Percentiles rank a stretch among this genome's conserved stretches.
phyloP scores from a whole-genome alignment of 2,888 invertebrate genomes.

The Beris morrisii region DNA sequence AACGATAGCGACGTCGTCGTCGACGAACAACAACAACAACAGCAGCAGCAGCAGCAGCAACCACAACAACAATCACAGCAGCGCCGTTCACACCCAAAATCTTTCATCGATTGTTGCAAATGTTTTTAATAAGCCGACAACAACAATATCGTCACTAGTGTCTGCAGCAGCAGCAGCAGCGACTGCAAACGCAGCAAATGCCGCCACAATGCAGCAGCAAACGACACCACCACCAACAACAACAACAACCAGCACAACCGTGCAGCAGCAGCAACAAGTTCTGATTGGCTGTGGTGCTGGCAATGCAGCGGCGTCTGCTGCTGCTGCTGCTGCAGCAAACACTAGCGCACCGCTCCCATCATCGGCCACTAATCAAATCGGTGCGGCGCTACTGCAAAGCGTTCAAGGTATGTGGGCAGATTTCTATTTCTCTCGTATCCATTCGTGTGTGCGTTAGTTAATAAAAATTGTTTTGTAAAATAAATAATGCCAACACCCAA shows the following conservation, averaged over 20 bases:
- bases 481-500: too few species aligned
- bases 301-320: too few species aligned
- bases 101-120: constrained; percentile 31
- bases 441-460: too few species aligned
- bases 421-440: constrained; percentile 8
- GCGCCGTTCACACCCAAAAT: neutral
- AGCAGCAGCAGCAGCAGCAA: neutral
- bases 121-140: constrained; percentile 25
- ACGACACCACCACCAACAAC: constrained; percentile 4
- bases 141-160: neutral
- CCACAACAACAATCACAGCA: constrained; percentile 14
- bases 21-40: neutral
- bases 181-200: constrained; percentile 21
- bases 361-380: constrained; percentile 37
- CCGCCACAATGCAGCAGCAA: neutral
- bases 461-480: too few species aligned
- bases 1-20: neutral
- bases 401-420: constrained; percentile 55
- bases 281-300: neutral
- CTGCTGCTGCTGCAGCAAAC: constrained; percentile 31
- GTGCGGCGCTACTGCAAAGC: constrained; percentile 54
- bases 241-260: constrained; percentile 26
- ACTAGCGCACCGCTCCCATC: constrained; percentile 1
- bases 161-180: constrained; percentile 14
- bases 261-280: constrained; percentile 4